Percentiles rank a stretch among this genome's conserved stretches.
phyloP scores from a whole-genome alignment of 2,113 vertebrate species.

The Ptychochromis oligacanthus region DNA sequence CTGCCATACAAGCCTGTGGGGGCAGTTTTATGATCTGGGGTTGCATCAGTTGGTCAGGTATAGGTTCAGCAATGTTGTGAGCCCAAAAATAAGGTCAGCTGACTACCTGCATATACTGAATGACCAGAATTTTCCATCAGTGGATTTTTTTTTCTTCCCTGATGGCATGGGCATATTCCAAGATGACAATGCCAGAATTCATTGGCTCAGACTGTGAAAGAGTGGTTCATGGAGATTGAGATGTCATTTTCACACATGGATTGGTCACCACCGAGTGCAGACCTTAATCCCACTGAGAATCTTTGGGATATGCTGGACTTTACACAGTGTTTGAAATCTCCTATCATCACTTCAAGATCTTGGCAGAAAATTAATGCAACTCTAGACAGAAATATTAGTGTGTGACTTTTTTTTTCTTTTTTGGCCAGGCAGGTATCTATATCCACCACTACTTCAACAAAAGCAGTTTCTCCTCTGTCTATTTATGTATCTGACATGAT shows the following conservation, averaged over 20 bases:
- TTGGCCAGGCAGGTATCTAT: no score
- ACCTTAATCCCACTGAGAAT: no score
- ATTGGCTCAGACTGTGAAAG: background rate
- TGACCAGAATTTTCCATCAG: no score
- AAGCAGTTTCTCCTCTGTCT: no score
- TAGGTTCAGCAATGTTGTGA: background rate
- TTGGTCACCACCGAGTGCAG: background rate
- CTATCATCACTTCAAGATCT: background rate
- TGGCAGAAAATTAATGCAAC: background rate
- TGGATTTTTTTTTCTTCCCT: no score
- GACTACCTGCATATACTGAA: no score
- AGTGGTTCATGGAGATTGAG: background rate
- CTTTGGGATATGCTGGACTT: no score
- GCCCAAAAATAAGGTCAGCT: background rate
- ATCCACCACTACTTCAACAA: no score
- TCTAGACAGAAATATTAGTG: background rate
- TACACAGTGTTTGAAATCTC: background rate
- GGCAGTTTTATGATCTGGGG: background rate
- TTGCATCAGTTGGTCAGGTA: background rate
- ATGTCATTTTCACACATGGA: background rate
- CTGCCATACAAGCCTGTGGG: background rate
- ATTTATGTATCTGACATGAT: no score
- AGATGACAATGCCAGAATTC: no score
- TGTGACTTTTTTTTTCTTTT: no score
- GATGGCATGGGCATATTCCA: no score